A percentile compares a stretch with the other conserved stretches of the same genome.
Evolutionary conservation across 1,140 invertebrate species (phyloP).

Genomic region (Drosophila kepulauana): DNA sequence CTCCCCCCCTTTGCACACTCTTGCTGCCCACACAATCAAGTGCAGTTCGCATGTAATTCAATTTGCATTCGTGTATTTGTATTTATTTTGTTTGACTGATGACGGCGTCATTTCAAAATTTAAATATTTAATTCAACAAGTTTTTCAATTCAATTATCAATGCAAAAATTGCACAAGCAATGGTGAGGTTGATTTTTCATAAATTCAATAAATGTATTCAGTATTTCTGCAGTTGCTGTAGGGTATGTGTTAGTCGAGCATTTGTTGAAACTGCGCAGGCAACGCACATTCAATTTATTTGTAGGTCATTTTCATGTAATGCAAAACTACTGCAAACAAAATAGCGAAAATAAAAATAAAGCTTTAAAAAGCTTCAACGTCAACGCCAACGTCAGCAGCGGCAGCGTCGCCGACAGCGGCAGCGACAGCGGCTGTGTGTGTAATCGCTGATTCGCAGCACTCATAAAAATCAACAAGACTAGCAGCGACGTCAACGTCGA

Average conservation of each 20-base stretch:
- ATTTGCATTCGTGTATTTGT: slow-evolving; percentile 68
- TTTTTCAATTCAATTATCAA: slow-evolving; percentile 77
- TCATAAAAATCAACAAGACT: slow-evolving; percentile 46
- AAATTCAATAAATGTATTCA: too few relatives aligned
- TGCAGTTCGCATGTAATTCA: slow-evolving; percentile 48
- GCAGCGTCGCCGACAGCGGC: background rate
- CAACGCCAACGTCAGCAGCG: background rate
- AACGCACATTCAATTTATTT: slow-evolving; percentile 59
- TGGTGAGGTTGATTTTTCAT: background rate
- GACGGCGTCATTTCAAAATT: slow-evolving; percentile 44
- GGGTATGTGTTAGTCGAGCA: too few relatives aligned
- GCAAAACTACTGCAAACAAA: slow-evolving; percentile 45
- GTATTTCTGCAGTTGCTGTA: too few relatives aligned
- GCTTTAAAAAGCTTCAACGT: slow-evolving; percentile 38
- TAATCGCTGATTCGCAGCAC: slow-evolving; percentile 40
- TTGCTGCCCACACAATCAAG: background rate
- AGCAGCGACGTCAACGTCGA: background rate
- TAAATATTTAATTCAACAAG: slow-evolving; percentile 80
- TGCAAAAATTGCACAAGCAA: slow-evolving; percentile 55
- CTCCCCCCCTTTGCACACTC: background rate
- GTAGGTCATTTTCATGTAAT: slow-evolving; percentile 78
- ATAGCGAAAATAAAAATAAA: background rate
- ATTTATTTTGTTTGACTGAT: slow-evolving; percentile 53
- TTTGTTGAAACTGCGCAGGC: too few relatives aligned
- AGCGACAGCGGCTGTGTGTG: slow-evolving; percentile 9